phyloP scores from a whole-genome alignment of 2,888 invertebrate species.

The Drosophila testacea region DNA sequence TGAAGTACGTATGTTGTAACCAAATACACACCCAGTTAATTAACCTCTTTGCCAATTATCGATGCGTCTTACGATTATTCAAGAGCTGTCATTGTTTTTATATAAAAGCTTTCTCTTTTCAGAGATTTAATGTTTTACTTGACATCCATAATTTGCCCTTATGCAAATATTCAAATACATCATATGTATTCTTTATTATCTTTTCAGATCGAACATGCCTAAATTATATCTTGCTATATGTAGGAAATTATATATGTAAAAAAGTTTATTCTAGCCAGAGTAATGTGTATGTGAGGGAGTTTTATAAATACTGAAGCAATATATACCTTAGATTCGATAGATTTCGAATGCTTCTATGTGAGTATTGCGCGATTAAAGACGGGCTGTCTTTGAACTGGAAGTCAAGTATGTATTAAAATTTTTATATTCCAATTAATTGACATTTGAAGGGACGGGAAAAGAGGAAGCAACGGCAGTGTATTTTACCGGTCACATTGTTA shows the following conservation, averaged over 20 bases:
- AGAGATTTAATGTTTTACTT: neutral
- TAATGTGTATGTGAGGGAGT: no score
- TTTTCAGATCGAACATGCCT: neutral
- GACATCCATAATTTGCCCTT: neutral
- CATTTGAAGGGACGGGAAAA: neutral
- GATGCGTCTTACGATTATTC: conserved; percentile 17
- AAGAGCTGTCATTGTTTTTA: conserved; percentile 25
- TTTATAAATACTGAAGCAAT: no score
- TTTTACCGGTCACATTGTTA: conserved; percentile 9
- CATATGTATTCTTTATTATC: neutral
- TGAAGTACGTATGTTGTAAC: conserved; percentile 31
- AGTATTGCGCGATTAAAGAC: no score
- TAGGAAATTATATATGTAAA: no score
- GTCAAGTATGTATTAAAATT: neutral
- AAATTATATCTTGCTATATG: neutral
- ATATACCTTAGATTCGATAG: no score
- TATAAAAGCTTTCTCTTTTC: conserved; percentile 49
- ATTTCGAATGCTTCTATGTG: no score
- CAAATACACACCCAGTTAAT: conserved; percentile 56
- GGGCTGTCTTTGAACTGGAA: neutral
- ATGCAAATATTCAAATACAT: neutral
- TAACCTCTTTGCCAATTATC: conserved; percentile 56
- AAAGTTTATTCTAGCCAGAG: no score
- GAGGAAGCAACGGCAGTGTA: conserved; percentile 3
- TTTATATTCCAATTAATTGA: neutral